phyloP scores from a whole-genome alignment of 2,888 invertebrate genomes.

The Harpalus rubripes region DNA sequence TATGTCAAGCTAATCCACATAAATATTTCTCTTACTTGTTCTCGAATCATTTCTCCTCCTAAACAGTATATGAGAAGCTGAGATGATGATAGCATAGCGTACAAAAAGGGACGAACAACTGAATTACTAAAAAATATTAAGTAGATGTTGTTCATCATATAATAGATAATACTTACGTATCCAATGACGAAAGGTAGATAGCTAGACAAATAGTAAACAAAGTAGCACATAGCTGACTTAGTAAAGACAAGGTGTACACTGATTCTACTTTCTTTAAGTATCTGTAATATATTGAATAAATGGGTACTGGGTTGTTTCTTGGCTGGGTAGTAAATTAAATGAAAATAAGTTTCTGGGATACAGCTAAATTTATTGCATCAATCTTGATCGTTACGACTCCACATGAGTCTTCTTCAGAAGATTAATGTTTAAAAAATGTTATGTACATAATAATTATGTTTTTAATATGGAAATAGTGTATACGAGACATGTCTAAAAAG shows the following conservation, averaged over 20 bases:
- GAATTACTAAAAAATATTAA: constrained; percentile 21
- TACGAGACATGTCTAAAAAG: too few species aligned
- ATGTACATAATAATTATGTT: too few species aligned
- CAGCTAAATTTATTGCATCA: too few species aligned
- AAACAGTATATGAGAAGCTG: constrained; percentile 48
- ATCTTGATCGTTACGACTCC: too few species aligned
- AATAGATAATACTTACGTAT: constrained; percentile 19
- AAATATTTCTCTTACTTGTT: constrained; percentile 29
- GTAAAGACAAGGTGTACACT: constrained; percentile 35
- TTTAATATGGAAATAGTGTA: too few species aligned
- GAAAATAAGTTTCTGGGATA: too few species aligned
- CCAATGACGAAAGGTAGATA: constrained; percentile 3
- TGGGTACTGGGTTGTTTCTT: too few species aligned
- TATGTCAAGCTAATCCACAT: neutral
- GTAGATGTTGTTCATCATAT: neutral
- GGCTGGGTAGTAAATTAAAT: too few species aligned
- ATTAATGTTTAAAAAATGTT: too few species aligned
- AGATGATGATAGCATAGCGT: constrained; percentile 22
- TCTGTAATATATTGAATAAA: constrained; percentile 12
- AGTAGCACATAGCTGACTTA: constrained; percentile 45
- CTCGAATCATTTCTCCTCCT: constrained; percentile 53
- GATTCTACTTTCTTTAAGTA: constrained; percentile 52
- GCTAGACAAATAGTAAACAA: constrained; percentile 50
- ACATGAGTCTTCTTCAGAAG: too few species aligned
- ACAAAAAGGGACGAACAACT: constrained; percentile 27